Evolutionary conservation across 92 coral and sea anemone genomes (phyloP), one percentile per base, ranked within the genome.

Genomic region (Phenganax marumi): DNA sequence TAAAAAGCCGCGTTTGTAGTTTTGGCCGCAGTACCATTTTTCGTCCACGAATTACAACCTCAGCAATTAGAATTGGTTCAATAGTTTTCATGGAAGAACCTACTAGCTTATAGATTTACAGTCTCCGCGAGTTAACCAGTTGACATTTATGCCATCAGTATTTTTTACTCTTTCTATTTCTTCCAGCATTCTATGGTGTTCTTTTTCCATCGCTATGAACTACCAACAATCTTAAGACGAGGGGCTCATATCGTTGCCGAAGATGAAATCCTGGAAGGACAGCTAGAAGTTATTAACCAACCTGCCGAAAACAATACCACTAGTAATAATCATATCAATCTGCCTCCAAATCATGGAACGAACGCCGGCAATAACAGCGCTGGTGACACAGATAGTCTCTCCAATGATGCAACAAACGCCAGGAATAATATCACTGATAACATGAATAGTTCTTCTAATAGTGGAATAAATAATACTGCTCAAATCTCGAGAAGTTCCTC

Each of bases 201-300:
- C 71, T 95, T 95, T 86, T 92, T 95, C 86, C 98, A 95, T 76
- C 97, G 90, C 73, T 95, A 95, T 68, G 98, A 95, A 88, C 91
- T 95, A 14, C 98, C 98, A 62, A 96, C 87, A 17, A 95, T 95
- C 68, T 88, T 92, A 16, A 90, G 84, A 60, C 96, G 88, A 57
- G 89, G 88, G 46, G 78, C 88, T 52, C 97, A 89, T 55, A 76
- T 89, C 39, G 95, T 89, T 58, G 97, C 93, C 0, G 98, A 91
- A 21, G 97, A 89, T n/a, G 97, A 92, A 84, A 83, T 92, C 48
- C 79, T 92, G 54, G 98, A 93, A 6, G 98, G 91, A 75, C 97
- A 93, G 12, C 89, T 95, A 58, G 92, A 93, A 48, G 84, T 90
- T 19, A 91, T 95, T n/a, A 91, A 78, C 18, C 83, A 17, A 62